A percentile compares a stretch with the other conserved stretches of the same genome.
Evolutionary conservation across 2,797 vertebrate species (phyloP).

Genomic region (Kryptolebias ocellatus): DNA sequence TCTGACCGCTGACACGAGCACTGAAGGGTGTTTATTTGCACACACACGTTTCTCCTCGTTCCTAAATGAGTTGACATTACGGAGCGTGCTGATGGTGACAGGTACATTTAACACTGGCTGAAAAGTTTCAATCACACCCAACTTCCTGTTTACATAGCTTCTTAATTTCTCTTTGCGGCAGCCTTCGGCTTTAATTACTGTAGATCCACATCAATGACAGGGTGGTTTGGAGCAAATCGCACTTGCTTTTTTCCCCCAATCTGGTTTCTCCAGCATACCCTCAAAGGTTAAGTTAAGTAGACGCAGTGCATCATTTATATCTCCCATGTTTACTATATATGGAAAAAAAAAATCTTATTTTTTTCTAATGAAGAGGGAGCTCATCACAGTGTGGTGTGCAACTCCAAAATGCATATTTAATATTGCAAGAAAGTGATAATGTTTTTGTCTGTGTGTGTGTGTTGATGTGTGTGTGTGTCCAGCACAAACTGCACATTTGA

Average conservation of each 20-base stretch:
- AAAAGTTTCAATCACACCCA: conserved; percentile 66
- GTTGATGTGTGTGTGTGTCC: too few relatives aligned
- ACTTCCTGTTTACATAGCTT: conserved; percentile 50
- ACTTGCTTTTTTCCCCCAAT: conserved; percentile 9
- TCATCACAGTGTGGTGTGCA: conserved; percentile 3
- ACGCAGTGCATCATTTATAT: conserved; percentile 21
- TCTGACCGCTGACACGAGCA: conserved; percentile 45
- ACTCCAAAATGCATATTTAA: conserved; percentile 14
- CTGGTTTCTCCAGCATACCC: conserved; percentile 10
- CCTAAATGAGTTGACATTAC: conserved; percentile 65
- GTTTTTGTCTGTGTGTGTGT: too few relatives aligned
- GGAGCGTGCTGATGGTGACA: conserved; percentile 73
- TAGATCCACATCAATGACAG: conserved; percentile 45
- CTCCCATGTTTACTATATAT: too few relatives aligned
- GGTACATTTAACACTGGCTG: conserved; percentile 65
- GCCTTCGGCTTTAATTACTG: conserved; percentile 65
- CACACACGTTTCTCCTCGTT: conserved; percentile 54
- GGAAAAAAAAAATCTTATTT: neutral
- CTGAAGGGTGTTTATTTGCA: conserved; percentile 71
- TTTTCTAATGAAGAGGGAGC: neutral
- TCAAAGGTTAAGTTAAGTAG: conserved; percentile 31
- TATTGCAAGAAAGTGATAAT: too few relatives aligned
- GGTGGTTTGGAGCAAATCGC: conserved; percentile 46
- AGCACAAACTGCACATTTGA: too few relatives aligned
- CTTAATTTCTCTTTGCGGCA: conserved; percentile 37